These are phyloP conservation scores for Coleophora flavipennella DNA, from an alignment of 2,888 invertebrate genomes.

Conservation along the genomic window DNA sequence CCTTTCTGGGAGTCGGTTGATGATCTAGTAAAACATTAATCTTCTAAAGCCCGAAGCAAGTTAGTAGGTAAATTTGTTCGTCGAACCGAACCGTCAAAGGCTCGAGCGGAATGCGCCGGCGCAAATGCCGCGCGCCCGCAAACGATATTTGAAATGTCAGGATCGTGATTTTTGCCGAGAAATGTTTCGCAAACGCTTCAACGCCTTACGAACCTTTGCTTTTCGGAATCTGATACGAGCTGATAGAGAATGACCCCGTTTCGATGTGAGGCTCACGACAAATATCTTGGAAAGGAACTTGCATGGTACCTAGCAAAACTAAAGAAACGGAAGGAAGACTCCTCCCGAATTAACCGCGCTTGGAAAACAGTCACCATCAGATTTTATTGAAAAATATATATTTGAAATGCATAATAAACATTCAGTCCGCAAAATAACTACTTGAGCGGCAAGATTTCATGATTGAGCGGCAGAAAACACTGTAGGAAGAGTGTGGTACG, in stretches of 20 bases:
- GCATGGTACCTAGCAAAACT: too few relatives aligned
- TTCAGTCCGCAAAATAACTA: too few relatives aligned
- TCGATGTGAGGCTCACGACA: neutral
- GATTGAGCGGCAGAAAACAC: too few relatives aligned
- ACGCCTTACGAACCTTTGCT: slow-evolving; percentile 18
- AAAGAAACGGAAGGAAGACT: too few relatives aligned
- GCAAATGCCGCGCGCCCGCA: slow-evolving; percentile 58
- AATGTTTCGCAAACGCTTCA: slow-evolving; percentile 49
- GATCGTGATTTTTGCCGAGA: slow-evolving; percentile 66
- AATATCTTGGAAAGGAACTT: neutral
- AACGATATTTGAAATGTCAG: slow-evolving; percentile 63
- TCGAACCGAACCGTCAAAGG: slow-evolving; percentile 26
- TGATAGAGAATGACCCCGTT: neutral
- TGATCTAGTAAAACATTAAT: too few relatives aligned
- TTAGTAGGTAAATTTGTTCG: slow-evolving; percentile 4
- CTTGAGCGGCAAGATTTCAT: too few relatives aligned
- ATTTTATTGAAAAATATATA: too few relatives aligned
- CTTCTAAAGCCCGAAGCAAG: neutral
- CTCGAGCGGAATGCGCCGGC: slow-evolving; percentile 42
- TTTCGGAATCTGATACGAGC: neutral
- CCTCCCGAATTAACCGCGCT: too few relatives aligned
- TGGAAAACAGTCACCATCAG: too few relatives aligned
- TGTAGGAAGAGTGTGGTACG: too few relatives aligned
- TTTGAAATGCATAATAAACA: too few relatives aligned
- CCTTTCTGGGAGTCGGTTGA: too few relatives aligned